A percentile compares a stretch with the other conserved stretches of the same genome.
Evolutionary conservation across 2,888 invertebrate genomes (phyloP).

Genomic region (Cerastis leucographa): DNA sequence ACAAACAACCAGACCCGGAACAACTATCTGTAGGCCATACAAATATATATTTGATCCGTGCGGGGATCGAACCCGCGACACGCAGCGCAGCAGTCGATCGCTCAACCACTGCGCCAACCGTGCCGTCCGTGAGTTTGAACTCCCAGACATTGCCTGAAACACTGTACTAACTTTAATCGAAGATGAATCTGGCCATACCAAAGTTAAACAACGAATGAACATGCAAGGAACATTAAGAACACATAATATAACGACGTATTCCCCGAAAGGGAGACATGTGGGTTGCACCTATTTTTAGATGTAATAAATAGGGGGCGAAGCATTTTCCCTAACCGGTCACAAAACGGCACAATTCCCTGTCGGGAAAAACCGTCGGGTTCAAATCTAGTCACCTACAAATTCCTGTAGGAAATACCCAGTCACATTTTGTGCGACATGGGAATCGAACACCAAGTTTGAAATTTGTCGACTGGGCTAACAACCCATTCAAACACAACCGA

Average conservation of each 20-base stretch:
- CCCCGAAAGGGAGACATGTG: not conserved
- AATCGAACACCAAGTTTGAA: not conserved
- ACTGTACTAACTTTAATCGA: constrained; percentile 34
- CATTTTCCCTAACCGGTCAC: not conserved
- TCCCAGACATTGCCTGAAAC: constrained; percentile 33
- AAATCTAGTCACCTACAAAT: not conserved
- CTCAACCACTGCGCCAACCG: no score
- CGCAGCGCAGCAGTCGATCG: no score
- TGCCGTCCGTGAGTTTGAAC: no score
- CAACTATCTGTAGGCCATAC: no score
- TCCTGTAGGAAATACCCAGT: no score
- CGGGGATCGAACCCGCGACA: no score
- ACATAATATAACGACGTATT: not conserved
- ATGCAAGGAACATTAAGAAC: constrained; percentile 18
- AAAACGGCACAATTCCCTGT: not conserved
- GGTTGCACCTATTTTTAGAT: not conserved
- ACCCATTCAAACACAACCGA: not conserved
- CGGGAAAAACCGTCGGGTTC: not conserved
- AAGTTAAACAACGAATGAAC: constrained; percentile 34
- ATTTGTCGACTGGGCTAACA: not conserved
- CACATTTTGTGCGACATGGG: not conserved
- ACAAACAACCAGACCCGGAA: no score
- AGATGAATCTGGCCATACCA: constrained; percentile 28
- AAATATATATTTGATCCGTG: no score
- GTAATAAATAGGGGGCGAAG: not conserved